Base-by-base conservation (phyloP, 2,888 invertebrate species). In the Hesperia comma region DNA sequence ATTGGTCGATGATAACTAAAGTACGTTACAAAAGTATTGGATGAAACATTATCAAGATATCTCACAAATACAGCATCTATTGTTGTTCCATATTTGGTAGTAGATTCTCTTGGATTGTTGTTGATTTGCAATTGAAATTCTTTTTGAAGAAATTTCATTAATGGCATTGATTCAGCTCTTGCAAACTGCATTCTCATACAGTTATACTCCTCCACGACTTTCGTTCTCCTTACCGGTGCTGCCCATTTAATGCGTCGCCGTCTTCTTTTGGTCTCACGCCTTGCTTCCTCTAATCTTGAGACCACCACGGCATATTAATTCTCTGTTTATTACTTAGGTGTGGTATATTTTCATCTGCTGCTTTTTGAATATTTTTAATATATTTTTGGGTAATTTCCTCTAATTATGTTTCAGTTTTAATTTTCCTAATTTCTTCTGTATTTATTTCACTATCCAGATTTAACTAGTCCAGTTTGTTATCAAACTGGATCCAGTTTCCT, bases 401-500 rank as follows among this genome's bases (percentile, higher is more conserved):
- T 6, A 46, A 15, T 2, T 5, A 0, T 46, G 7, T n/a, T 6
- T 1, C 14, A n/a, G 12, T n/a, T 4, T 10, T 46, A 17, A 15
- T 46, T 15, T 46, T 15, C 1, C 0, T 6, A 1, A 46, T 17
- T 7, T 46, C 43, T 15, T 1, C 4, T 15, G 6, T 1, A 1
- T 46, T 46, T 7, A 46, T 41, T 41, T 46, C 15, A 46, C 17
- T 4, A 4, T 4, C 15, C 15, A 6, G n/a, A 15, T 46, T 15
- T 6, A 46, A 7, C 43, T 46, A 15, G 43, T 4, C 17, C 43
- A 46, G 43, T 46, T 46, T 46, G 43, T 15, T 10, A 46, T 46
- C 43, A 46, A 46, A 46, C 8, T 32, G 53, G 26, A n/a, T 26
- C 12, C 55, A 51, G 63, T 43, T 32, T 63, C 37, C 55, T 19